Conservation (phyloP, 2,888 invertebrate genomes). For the Himalopsyche tibetana region DNA sequence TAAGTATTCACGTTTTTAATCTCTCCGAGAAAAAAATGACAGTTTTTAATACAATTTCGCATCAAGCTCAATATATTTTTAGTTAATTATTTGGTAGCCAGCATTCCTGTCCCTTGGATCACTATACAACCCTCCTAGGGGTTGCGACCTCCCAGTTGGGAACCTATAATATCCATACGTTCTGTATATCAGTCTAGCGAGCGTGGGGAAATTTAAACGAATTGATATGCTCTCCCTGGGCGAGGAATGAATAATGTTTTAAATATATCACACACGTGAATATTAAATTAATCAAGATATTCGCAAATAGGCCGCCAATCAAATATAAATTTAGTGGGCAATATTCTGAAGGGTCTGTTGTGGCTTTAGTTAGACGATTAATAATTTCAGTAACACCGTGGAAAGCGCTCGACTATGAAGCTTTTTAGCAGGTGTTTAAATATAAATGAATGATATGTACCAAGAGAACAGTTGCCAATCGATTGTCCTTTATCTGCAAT, state of each 20-base stretch:
- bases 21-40: too few relatives aligned
- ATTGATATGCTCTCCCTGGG: neutral
- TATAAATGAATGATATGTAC: neutral
- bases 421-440: neutral
- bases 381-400: neutral
- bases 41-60: too few relatives aligned
- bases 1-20: too few relatives aligned
- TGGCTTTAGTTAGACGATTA: neutral
- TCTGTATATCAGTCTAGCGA: neutral
- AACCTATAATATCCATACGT: too few relatives aligned
- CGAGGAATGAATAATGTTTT: conserved; percentile 1
- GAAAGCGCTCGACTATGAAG: neutral
- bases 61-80: too few relatives aligned
- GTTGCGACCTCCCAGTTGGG: too few relatives aligned
- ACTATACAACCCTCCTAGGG: too few relatives aligned
- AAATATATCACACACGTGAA: conserved; percentile 5
- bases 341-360: neutral
- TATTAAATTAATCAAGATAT: conserved; percentile 28
- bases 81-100: too few relatives aligned
- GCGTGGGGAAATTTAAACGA: neutral
- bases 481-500: too few relatives aligned
- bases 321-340: neutral
- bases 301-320: conserved; percentile 11
- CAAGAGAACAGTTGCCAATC: too few relatives aligned
- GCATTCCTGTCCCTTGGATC: too few relatives aligned